Evolutionary conservation across 1,140 invertebrate species (phyloP).

Genomic region (Drosophila neocordata): DNA sequence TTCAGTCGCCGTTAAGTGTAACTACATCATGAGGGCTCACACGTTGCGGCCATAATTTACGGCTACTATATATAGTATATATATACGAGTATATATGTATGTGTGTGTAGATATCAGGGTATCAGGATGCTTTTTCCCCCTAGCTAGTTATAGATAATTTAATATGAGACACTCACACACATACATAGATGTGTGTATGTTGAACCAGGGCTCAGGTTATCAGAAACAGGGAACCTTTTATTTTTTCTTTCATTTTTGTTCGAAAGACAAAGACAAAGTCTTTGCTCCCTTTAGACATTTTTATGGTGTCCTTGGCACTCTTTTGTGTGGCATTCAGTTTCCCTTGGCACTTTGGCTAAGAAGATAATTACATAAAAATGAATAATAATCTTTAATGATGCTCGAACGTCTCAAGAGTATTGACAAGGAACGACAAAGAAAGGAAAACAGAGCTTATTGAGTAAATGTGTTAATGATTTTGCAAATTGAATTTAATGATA

Average conservation of each 20-base stretch:
- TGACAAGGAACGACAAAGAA: conserved; percentile 30
- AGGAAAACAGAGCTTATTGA: conserved; percentile 59
- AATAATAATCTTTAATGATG: conserved; percentile 71
- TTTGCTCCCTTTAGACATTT: conserved; percentile 10
- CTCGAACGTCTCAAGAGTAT: conserved; percentile 54
- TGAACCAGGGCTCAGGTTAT: conserved; percentile 8
- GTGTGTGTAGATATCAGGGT: conserved; percentile 35
- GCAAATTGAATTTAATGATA: conserved; percentile 63
- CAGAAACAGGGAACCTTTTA: background rate
- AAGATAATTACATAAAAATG: conserved; percentile 80
- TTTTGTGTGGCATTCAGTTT: conserved; percentile 22
- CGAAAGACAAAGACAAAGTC: background rate
- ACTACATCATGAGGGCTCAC: conserved; percentile 62
- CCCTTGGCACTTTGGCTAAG: conserved; percentile 45
- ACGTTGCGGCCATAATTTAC: conserved; percentile 76
- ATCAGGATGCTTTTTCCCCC: conserved; percentile 66
- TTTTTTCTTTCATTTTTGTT: background rate
- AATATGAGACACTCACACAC: conserved; percentile 11
- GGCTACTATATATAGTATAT: conserved; percentile 23
- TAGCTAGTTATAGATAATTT: conserved; percentile 61
- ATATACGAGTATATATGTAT: conserved; percentile 1
- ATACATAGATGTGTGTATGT: no score
- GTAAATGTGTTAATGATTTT: conserved; percentile 77
- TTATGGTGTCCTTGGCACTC: conserved; percentile 27
- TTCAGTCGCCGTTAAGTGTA: conserved; percentile 57